These are phyloP conservation scores for Globodera rostochiensis DNA, from an alignment of 1,140 invertebrate genomes.

Conservation along the genomic window DNA sequence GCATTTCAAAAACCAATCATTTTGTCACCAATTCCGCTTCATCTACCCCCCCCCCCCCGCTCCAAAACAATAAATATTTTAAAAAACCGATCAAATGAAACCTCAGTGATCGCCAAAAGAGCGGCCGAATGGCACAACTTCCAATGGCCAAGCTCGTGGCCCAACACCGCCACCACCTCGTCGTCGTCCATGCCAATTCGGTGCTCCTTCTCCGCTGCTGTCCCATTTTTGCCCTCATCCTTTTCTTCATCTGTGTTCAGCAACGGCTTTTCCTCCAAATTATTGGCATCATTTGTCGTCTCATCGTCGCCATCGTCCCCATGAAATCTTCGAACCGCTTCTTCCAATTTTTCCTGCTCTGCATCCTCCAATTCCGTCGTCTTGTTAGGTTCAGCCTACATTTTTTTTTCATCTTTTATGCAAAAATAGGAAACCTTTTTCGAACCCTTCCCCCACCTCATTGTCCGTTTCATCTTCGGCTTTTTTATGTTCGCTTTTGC, in stretches of 20 bases:
- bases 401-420: too few relatives aligned
- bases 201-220: constrained; percentile 53
- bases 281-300: not conserved
- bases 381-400: constrained; percentile 42
- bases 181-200: constrained; percentile 79
- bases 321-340: constrained; percentile 9
- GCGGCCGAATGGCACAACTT: constrained; percentile 86
- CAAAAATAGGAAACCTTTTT: not conserved
- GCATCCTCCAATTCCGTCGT: constrained; percentile 55
- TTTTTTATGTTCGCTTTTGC: constrained; percentile 39
- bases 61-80: not conserved
- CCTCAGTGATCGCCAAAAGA: constrained; percentile 80
- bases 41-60: too few relatives aligned
- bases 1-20: too few relatives aligned
- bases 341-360: constrained; percentile 53
- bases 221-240: constrained; percentile 8
- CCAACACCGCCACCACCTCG: constrained; percentile 91
- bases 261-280: constrained; percentile 2
- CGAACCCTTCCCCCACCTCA: constrained; percentile 43
- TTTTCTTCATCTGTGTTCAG: too few relatives aligned
- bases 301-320: too few relatives aligned
- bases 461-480: constrained; percentile 47
- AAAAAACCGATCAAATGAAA: constrained; percentile 7
- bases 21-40: too few relatives aligned
- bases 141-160: constrained; percentile 95